A percentile compares a stretch with the other conserved stretches of the same genome.
Conservation (phyloP, 1,140 invertebrate genomes). For the Bombus confusus region DNA sequence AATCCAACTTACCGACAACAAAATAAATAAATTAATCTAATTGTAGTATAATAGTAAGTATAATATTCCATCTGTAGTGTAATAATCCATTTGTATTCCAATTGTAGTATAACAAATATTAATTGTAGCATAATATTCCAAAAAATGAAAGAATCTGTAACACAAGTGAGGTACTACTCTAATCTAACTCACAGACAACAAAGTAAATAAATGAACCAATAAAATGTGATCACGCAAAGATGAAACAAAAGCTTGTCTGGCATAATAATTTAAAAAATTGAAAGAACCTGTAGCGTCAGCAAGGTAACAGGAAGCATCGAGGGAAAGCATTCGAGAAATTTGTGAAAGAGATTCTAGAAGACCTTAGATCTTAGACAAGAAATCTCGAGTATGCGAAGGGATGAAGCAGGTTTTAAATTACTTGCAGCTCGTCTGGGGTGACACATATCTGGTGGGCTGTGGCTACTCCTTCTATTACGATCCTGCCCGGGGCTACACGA, state of each 20-base stretch:
- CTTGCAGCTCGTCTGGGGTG: conserved; percentile 90
- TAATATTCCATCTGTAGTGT: no score
- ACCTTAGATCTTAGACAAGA: background rate
- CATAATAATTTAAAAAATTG: background rate
- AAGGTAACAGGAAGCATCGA: background rate
- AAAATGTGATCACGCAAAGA: no score
- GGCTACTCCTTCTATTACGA: conserved; percentile 92
- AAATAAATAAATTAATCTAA: no score
- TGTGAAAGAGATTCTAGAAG: background rate
- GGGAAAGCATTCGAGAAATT: background rate
- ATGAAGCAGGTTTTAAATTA: conserved; percentile 51
- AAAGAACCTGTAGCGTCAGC: background rate
- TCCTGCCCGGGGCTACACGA: conserved; percentile 87
- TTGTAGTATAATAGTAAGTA: no score
- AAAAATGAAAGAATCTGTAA: background rate
- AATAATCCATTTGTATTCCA: no score
- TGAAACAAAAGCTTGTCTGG: background rate
- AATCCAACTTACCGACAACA: no score
- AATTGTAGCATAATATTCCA: background rate
- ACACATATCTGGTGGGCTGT: conserved; percentile 90
- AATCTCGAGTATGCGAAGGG: background rate
- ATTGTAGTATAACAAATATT: no score
- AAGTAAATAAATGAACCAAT: no score
- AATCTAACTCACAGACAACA: no score
- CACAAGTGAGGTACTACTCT: background rate